Evolutionary conservation across 1,140 invertebrate species (phyloP), one percentile per base, ranked within the genome.

Genomic region (Drosophila ficusphila): DNA sequence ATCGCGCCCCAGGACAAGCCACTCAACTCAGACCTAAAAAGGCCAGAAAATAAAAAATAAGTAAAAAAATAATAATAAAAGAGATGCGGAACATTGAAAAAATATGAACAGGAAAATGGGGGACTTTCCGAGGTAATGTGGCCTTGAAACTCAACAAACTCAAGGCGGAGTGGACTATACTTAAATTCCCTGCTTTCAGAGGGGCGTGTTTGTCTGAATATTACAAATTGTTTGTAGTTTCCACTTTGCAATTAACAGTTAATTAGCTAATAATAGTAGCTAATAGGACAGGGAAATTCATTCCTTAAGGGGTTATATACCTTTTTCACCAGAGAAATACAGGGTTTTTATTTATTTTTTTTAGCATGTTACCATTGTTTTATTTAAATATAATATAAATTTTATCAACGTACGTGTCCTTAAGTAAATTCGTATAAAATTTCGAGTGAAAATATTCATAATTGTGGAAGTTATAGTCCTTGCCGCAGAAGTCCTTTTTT

Each of bases 1-100:
- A 79, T 78, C 54, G 68, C 44, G 79, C 79, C 79, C 70, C 64
- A 18, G 70, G 79, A 36, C 52, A 48, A 70, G 72, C 58, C 60
- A 76, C 52, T 76, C 62, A 75, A 60, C 29, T 29, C 29, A 9
- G 31, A 19, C 27, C 19, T 11, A 23, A 38, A 36, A 38, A 29
- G 36, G n/a, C 12, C 12, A 33, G 25, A 42, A 42, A 39, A 38
- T 21, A 23, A 25, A 21, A 27, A 16, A 69, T 31, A 38, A 41
- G n/a, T 25, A 33, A 19, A 29, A 61, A 64, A 65, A 51, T 38
- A 51, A 67, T 41, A 65, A 51, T 14, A 67, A 67, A 67, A 52
- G 9, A 41, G 16, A 34, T 5, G 36, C 29, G 61, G 61, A 52
- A 52, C 18, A 67, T 51, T 52, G 61, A 51, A 67, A 67, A 65